Conservation (phyloP, 2,113 vertebrate genomes). For the Diphyllodes magnificus region DNA sequence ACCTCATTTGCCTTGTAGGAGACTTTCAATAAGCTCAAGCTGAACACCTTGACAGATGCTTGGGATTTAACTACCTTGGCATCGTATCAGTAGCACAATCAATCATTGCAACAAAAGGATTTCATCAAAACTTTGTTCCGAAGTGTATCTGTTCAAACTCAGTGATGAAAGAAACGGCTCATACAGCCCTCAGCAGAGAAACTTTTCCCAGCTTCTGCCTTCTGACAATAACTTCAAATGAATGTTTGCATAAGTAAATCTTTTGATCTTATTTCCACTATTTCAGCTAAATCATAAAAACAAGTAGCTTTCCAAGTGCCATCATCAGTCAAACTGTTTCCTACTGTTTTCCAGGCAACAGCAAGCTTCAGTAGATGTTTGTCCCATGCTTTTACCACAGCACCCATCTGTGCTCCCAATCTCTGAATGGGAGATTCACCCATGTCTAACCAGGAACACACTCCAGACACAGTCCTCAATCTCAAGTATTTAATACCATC, state of each 20-base stretch:
- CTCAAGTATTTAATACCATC: neutral
- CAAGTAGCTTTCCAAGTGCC: neutral
- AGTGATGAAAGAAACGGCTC: neutral
- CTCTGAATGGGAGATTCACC: neutral
- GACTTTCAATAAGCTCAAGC: neutral
- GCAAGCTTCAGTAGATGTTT: neutral
- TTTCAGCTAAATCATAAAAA: neutral
- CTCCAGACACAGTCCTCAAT: neutral
- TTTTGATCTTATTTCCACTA: neutral
- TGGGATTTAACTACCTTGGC: constrained; percentile 6
- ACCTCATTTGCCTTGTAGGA: constrained; percentile 15
- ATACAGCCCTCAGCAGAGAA: neutral
- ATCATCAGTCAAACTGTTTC: neutral
- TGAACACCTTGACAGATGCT: constrained; percentile 23
- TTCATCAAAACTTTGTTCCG: neutral
- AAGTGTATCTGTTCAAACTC: neutral
- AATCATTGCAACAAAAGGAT: constrained; percentile 3
- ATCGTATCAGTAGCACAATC: neutral
- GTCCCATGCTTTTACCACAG: neutral
- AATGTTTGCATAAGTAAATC: neutral
- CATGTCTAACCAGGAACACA: fast-evolving
- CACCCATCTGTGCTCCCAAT: neutral
- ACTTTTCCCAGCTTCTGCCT: neutral
- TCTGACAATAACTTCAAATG: neutral
- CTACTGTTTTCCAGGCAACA: neutral